phyloP scores from a whole-genome alignment of 2,113 vertebrate species.

The Misgurnus anguillicaudatus region DNA sequence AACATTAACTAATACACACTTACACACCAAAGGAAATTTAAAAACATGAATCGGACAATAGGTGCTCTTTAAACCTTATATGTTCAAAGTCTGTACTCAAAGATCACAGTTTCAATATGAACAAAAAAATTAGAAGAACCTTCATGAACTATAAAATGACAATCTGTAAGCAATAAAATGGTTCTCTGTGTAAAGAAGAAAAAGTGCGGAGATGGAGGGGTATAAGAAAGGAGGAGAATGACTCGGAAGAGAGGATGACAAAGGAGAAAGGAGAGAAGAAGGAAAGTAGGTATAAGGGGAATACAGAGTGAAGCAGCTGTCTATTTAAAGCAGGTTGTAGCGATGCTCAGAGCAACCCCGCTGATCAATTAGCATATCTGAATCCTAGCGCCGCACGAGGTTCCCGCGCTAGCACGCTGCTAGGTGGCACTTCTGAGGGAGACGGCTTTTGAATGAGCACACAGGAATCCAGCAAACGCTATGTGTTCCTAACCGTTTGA shows the following conservation, averaged over 20 bases:
- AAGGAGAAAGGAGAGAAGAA: slow-evolving; percentile 41
- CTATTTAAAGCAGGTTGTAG: slow-evolving; percentile 78
- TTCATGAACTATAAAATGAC: too few relatives aligned
- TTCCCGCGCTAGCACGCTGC: slow-evolving; percentile 74
- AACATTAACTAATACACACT: too few relatives aligned
- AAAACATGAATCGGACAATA: too few relatives aligned
- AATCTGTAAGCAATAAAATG: too few relatives aligned
- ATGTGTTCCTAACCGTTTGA: slow-evolving; percentile 75
- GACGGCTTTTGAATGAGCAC: slow-evolving; percentile 74
- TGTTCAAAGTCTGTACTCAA: too few relatives aligned
- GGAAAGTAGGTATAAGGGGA: slow-evolving; percentile 36
- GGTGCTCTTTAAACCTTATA: too few relatives aligned
- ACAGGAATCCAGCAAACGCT: slow-evolving; percentile 71
- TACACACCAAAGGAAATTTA: too few relatives aligned
- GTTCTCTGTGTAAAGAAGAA: slow-evolving; percentile 47
- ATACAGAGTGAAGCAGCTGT: slow-evolving; percentile 74
- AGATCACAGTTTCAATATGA: too few relatives aligned
- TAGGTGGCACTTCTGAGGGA: slow-evolving; percentile 83
- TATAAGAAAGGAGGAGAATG: slow-evolving; percentile 46
- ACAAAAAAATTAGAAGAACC: too few relatives aligned
- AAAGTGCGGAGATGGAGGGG: slow-evolving; percentile 71
- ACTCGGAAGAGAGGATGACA: slow-evolving; percentile 2
- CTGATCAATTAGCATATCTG: slow-evolving; percentile 84
- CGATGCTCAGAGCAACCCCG: slow-evolving; percentile 75
- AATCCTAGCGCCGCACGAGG: slow-evolving; percentile 75